These are phyloP conservation scores for Dolichotis patagonum DNA, from an alignment of 2,113 vertebrate species.

Conservation along the genomic window DNA sequence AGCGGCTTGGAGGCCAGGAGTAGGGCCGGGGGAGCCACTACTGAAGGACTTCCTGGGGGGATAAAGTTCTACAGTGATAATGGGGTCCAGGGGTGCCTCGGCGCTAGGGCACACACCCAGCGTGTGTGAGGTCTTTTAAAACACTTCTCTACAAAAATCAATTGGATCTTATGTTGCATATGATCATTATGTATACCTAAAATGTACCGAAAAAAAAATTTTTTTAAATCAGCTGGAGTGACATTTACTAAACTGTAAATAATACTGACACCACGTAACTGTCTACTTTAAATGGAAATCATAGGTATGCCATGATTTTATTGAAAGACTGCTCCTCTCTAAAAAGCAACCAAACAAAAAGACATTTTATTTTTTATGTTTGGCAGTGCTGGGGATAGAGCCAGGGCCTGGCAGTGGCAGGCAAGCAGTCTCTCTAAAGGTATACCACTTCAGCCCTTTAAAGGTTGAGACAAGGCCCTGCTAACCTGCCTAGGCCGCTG, in stretches of 20 bases:
- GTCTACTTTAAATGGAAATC: neutral
- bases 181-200: neutral
- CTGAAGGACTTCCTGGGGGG: neutral
- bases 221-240: neutral
- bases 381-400: neutral
- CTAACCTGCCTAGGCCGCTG: neutral
- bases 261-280: neutral
- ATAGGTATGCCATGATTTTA: neutral
- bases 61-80: no score
- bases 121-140: neutral
- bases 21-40: neutral
- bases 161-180: neutral
- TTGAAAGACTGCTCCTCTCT: neutral
- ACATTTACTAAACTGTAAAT: neutral
- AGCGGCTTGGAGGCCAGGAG: neutral
- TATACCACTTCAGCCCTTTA: neutral
- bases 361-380: neutral
- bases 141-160: neutral
- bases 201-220: no score
- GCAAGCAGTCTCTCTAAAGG: neutral
- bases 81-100: neutral
- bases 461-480: neutral
- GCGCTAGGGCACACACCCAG: neutral
- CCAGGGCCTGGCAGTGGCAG: neutral
- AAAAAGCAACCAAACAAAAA: neutral